A percentile compares a stretch with the other conserved stretches of the same genome.
Evolutionary conservation across 2,888 invertebrate genomes (phyloP).

Genomic region (Troides helena): DNA sequence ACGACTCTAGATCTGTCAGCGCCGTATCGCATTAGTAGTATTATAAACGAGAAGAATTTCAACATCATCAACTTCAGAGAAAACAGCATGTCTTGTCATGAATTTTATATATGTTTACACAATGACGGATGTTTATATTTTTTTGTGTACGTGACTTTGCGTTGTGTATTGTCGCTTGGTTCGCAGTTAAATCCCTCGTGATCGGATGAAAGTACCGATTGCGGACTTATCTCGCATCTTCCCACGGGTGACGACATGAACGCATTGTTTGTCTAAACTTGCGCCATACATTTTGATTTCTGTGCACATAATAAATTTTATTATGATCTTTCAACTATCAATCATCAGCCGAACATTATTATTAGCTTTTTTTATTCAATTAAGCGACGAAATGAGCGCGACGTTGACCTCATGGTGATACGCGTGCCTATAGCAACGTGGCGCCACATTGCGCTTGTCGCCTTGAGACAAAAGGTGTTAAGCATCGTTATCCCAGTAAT

Average conservation of each 20-base stretch:
- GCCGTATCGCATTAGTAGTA: no score
- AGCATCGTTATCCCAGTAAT: no score
- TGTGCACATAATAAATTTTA: neutral
- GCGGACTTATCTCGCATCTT: slow-evolving; percentile 64
- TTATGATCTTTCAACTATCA: no score
- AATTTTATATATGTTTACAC: slow-evolving; percentile 31
- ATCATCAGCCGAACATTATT: no score
- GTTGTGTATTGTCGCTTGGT: slow-evolving; percentile 58
- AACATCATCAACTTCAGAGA: slow-evolving; percentile 1
- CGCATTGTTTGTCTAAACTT: slow-evolving; percentile 32
- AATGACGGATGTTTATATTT: slow-evolving; percentile 29
- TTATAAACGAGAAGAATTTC: neutral
- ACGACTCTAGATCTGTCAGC: no score
- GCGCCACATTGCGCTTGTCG: no score
- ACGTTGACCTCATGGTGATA: no score
- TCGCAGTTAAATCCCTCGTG: slow-evolving; percentile 74
- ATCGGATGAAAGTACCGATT: slow-evolving; percentile 72
- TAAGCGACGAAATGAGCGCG: no score
- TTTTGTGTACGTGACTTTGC: slow-evolving; percentile 45
- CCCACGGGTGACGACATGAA: slow-evolving; percentile 60
- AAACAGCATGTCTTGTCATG: slow-evolving; percentile 3
- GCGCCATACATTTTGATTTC: slow-evolving; percentile 3
- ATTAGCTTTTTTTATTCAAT: no score
- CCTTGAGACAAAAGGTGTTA: no score
- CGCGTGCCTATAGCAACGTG: no score